Evolutionary conservation across 2,888 invertebrate genomes (phyloP).

Genomic region (Vannuccia rotundouncinata): DNA sequence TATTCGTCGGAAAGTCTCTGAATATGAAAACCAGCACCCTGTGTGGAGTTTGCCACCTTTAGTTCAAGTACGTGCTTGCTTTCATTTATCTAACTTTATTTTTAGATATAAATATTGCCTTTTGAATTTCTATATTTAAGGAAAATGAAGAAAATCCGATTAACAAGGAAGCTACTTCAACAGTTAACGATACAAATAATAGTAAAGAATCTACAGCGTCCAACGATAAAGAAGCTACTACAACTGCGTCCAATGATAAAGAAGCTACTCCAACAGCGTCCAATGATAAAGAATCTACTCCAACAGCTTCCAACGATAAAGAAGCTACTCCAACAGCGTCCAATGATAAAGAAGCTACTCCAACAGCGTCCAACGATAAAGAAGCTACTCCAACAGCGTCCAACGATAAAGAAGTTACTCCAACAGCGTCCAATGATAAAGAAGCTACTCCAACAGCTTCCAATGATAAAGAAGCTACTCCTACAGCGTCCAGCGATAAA

Average conservation of each 20-base stretch:
- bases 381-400: background rate
- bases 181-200: background rate
- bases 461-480: background rate
- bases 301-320: background rate
- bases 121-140: no score
- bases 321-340: background rate
- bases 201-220: background rate
- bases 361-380: background rate
- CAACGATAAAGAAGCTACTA: background rate
- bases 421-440: background rate
- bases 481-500: background rate
- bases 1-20: constrained; percentile 1
- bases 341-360: background rate
- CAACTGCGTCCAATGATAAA: background rate
- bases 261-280: background rate
- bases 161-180: background rate
- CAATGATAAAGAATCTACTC: background rate
- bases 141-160: no score
- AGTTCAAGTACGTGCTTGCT: no score
- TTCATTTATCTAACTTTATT: no score
- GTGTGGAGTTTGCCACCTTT: background rate
- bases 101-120: no score
- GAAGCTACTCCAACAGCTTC: background rate
- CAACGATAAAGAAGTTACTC: background rate
- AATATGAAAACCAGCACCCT: background rate